phyloP scores from a whole-genome alignment of 2,888 invertebrate species.

The Fragum sueziense region DNA sequence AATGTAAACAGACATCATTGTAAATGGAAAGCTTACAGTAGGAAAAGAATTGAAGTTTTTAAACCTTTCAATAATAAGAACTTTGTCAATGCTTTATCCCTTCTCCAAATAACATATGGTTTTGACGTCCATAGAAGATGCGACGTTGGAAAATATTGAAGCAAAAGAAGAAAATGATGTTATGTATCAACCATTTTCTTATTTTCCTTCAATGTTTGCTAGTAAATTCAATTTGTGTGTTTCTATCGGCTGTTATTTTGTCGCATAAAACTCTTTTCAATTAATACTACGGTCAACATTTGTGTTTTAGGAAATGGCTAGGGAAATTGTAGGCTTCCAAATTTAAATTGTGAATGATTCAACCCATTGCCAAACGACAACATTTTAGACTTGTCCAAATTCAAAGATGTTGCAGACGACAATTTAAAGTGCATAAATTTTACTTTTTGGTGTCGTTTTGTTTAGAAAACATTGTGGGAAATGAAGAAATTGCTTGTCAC shows the following conservation, averaged over 20 bases:
- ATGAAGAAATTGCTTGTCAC: background rate
- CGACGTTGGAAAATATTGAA: background rate
- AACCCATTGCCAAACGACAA: no score
- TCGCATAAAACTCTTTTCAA: background rate
- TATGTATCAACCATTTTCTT: background rate
- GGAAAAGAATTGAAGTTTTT: background rate
- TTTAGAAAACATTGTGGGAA: background rate
- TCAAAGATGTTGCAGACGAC: no score
- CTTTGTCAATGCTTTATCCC: background rate
- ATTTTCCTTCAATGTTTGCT: background rate
- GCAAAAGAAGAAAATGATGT: background rate
- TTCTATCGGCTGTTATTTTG: background rate
- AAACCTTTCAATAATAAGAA: background rate
- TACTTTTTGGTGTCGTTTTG: background rate
- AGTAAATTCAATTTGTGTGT: background rate
- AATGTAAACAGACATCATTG: conserved; percentile 12
- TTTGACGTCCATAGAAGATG: background rate
- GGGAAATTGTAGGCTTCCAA: background rate
- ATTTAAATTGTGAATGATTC: no score
- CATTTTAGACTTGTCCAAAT: no score
- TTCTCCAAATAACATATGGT: background rate
- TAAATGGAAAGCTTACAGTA: background rate
- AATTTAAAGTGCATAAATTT: no score
- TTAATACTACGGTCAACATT: background rate
- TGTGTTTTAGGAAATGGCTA: background rate